Conservation (phyloP, 2,113 vertebrate genomes). For the Antechinus stuartii region DNA sequence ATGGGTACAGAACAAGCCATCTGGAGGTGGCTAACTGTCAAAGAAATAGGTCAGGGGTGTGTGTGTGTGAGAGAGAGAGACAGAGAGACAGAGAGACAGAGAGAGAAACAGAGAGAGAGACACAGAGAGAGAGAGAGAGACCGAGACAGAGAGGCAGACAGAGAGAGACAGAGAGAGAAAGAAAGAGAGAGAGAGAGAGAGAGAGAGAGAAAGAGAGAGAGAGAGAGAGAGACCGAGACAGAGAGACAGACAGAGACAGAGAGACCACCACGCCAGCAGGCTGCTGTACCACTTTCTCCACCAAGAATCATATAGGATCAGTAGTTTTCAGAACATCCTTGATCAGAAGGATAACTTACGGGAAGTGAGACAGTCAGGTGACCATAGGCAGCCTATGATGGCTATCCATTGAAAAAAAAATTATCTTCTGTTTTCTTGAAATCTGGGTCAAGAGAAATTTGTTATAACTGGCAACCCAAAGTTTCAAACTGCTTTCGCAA, state of each 20-base stretch:
- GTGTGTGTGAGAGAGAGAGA: not conserved
- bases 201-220: not conserved
- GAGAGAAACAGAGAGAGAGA: not conserved
- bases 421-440: not conserved
- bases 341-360: not conserved
- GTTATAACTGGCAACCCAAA: not conserved
- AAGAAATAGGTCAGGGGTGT: not conserved
- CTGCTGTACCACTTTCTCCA: too few species aligned
- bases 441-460: not conserved
- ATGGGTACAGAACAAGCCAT: not conserved
- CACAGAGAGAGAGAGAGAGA: not conserved
- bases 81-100: not conserved
- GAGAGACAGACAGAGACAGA: not conserved
- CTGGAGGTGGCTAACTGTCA: not conserved
- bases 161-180: not conserved
- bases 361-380: not conserved
- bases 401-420: not conserved
- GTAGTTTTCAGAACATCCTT: not conserved
- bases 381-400: not conserved
- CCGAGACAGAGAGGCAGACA: not conserved
- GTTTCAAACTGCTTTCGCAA: not conserved
- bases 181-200: not conserved
- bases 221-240: not conserved
- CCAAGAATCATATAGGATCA: not conserved
- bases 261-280: not conserved